A percentile compares a stretch with the other conserved stretches of the same genome.
Conservation (phyloP, 2,888 invertebrate species). For the Caenorhabditis becei region DNA sequence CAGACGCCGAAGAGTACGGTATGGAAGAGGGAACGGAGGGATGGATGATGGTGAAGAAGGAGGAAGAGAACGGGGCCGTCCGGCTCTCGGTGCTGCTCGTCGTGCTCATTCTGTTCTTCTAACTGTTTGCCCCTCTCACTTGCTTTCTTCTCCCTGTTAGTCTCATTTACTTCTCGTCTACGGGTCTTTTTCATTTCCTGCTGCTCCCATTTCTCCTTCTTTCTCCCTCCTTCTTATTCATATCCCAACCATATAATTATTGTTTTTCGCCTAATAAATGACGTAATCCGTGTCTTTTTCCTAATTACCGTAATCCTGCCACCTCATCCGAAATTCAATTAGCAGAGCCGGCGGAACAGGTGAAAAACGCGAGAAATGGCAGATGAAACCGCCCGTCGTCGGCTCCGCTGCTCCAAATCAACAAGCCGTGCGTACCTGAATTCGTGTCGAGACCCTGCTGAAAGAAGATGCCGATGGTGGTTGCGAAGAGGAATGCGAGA, state of each 20-base stretch:
- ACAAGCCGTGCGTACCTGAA: not conserved
- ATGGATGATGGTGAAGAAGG: conserved; percentile 63
- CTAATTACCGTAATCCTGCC: conserved; percentile 58
- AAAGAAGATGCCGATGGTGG: conserved; percentile 65
- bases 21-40: conserved; percentile 60
- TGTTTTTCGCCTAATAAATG: conserved; percentile 37
- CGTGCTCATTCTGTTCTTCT: conserved; percentile 1
- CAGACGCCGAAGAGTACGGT: conserved; percentile 54
- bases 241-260: conserved; percentile 24
- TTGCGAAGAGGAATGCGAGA: conserved; percentile 81
- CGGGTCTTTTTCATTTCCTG: conserved; percentile 6
- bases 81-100: not conserved
- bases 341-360: conserved; percentile 43
- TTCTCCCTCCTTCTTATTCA: conserved; percentile 9
- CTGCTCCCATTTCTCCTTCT: conserved; percentile 6
- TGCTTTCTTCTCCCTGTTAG: not conserved
- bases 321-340: conserved; percentile 58
- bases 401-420: not conserved
- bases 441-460: not conserved
- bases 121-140: not conserved
- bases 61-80: conserved; percentile 14
- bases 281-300: conserved; percentile 25
- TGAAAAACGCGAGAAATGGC: conserved; percentile 15
- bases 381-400: conserved; percentile 36
- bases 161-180: not conserved